Base-by-base conservation (phyloP, 2,888 invertebrate genomes). In the Panzeria rudis region DNA sequence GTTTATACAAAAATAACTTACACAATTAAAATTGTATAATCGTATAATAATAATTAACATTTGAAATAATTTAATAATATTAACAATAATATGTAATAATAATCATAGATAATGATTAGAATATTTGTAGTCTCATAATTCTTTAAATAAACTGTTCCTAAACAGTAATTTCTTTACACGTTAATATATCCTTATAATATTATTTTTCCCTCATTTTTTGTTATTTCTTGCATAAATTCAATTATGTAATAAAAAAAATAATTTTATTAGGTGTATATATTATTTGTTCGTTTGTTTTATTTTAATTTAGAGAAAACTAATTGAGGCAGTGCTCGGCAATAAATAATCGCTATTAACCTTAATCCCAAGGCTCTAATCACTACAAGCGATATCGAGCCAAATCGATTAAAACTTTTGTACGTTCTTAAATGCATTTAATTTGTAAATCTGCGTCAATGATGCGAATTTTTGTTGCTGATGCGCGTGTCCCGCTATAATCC, bases 131-230 rank as follows among this genome's bases (percentile, higher is more conserved):
- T 59, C 54, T 73, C 61, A 84, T 83, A 72, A 66, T 84, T 32
- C 73, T 78, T 25, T 73, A 76, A 56, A 61, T 59, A 56, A 56
- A 54, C 83, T 83, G 83, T 83, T 83, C 72, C 66, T 78, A 83
- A 71, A 72, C 76, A 83, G 82, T 83, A 44, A 38, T 54, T 61
- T 71, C 62, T 71, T 64, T 62, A 79, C 35, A 72, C 61, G 35
- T 69, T 69, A 68, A 54, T 72, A 29, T 56, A 11, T 35, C 17
- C 35, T 41, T 61, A 35, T 52, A 50, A 54, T 41, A 32, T 62
- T 50, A 20, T 54, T 64, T 44, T 56, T 11, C 6, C 25, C n/a
- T 79, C 17, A n/a, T 71, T 41, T 79, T 62, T 72, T 62, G 62
- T 79, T 82, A 75, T 72, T 17, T 54, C 7, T 50, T 72, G 38